Evolutionary conservation across 2,888 invertebrate species (phyloP).

Genomic region (Noctua janthina): DNA sequence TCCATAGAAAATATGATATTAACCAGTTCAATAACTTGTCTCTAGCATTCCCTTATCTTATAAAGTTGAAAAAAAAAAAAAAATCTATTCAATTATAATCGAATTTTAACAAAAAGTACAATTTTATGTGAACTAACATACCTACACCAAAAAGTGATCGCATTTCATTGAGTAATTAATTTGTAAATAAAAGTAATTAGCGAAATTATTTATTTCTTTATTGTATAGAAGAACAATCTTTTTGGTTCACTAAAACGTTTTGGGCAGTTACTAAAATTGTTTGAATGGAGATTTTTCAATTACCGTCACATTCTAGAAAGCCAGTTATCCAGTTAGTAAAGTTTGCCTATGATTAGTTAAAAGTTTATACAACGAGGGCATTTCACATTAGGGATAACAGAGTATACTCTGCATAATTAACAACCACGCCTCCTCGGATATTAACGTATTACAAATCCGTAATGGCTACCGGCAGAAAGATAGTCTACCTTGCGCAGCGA

Average conservation of each 20-base stretch:
- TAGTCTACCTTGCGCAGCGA: not conserved
- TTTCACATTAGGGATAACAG: constrained; percentile 1
- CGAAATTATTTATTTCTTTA: constrained; percentile 30
- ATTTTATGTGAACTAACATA: constrained; percentile 54
- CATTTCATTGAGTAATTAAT: constrained; percentile 41
- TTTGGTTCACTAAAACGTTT: constrained; percentile 7
- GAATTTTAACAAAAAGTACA: constrained; percentile 61
- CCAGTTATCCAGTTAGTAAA: not conserved
- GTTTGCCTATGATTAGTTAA: constrained; percentile 6
- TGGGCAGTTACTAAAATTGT: not conserved
- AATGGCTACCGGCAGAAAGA: not conserved
- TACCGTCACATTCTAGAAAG: not conserved
- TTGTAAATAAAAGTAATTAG: constrained; percentile 50
- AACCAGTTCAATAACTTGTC: constrained; percentile 34
- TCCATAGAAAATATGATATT: constrained; percentile 51
- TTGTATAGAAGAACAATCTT: not conserved
- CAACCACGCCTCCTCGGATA: too few species aligned
- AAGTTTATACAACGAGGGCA: not conserved
- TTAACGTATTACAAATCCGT: not conserved
- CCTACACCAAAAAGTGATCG: constrained; percentile 36
- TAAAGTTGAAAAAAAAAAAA: constrained; percentile 34
- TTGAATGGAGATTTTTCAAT: constrained; percentile 4
- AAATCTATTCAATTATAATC: constrained; percentile 41
- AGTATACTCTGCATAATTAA: not conserved
- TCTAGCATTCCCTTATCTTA: constrained; percentile 64